Conservation (phyloP, 2,888 invertebrate species). For the Dexiosoma caninum region DNA sequence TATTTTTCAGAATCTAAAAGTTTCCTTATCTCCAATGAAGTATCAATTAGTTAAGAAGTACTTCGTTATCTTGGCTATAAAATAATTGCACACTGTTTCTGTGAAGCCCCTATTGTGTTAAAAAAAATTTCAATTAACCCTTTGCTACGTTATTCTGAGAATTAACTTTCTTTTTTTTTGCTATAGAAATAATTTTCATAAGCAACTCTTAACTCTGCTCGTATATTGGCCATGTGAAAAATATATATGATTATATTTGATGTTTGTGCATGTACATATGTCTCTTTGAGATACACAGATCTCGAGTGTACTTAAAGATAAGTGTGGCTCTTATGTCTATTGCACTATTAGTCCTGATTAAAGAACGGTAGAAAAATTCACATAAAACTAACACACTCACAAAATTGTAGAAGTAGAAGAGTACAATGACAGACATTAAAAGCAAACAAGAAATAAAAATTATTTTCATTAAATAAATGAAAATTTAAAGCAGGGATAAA, state of each 20-base stretch:
- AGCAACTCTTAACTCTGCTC: conserved; percentile 28
- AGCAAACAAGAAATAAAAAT: neutral
- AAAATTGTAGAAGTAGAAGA: neutral
- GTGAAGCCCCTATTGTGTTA: neutral
- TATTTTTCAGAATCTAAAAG: neutral
- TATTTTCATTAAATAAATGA: conserved; percentile 49
- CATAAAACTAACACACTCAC: neutral
- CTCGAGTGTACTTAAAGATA: conserved; percentile 58
- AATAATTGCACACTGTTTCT: neutral
- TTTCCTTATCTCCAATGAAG: neutral
- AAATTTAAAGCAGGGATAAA: too few relatives aligned
- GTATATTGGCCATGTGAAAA: conserved; percentile 47
- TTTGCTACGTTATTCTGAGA: neutral
- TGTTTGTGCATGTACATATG: neutral
- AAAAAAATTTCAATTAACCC: neutral
- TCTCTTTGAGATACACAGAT: conserved; percentile 35
- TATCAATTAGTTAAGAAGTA: neutral
- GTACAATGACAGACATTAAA: conserved; percentile 14
- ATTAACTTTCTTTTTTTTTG: neutral
- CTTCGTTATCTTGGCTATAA: neutral
- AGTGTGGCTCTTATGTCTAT: conserved; percentile 56
- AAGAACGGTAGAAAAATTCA: conserved; percentile 36
- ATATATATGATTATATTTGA: conserved; percentile 24
- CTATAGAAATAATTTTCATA: neutral
- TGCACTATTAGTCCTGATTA: conserved; percentile 52